Base-by-base conservation (phyloP, 2,113 vertebrate genomes). In the Epinephelus cyanopodus region DNA sequence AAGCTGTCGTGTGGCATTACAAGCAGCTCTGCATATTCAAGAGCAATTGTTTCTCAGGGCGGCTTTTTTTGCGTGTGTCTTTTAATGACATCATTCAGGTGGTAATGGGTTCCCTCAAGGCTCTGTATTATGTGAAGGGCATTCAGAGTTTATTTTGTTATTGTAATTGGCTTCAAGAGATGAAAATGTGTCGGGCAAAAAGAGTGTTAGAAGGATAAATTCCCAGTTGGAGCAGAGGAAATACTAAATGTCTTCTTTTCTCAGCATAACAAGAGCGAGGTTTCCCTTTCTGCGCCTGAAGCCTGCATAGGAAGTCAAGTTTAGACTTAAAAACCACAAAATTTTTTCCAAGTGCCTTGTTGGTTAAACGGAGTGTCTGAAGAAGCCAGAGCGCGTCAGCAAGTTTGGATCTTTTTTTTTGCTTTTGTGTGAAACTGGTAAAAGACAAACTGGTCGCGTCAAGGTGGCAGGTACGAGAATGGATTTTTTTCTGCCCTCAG, bases 311-410 rank as follows among this genome's bases (percentile, higher is more conserved):
- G 89, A 93, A 87, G 87, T 88, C 78, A 74, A 84, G 77, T 88
- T 92, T 89, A 90, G 83, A 82, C 83, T 69, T 23, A 67, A 60
- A 91, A 92, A 87, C 85, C 90, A 52, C 90, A 87, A 27, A 72
- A 66, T 18, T 25, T 65, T 86, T 92, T 90, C 88, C 90, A 73
- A 86, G 74, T 60, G 82, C 76, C 69, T 73, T 25, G 75, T 85
- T 82, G 77, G 74, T 83, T 86, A 79, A 83, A 27, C 68, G 0
- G n/a, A 39, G 47, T 29, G 84, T 82, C 84, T 45, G 56, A 18
- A 63, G 76, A 52, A 69, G 39, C 56, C 27, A 21, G 57, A 57
- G 63, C 52, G 10, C 25, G 79, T 85, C 87, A 87, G 79, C 82
- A 42, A 61, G 21, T 84, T 70, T 63, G 15, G 54, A 21, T 19